Conservation (phyloP, 2,797 vertebrate genomes). For the Glossophaga mutica region DNA sequence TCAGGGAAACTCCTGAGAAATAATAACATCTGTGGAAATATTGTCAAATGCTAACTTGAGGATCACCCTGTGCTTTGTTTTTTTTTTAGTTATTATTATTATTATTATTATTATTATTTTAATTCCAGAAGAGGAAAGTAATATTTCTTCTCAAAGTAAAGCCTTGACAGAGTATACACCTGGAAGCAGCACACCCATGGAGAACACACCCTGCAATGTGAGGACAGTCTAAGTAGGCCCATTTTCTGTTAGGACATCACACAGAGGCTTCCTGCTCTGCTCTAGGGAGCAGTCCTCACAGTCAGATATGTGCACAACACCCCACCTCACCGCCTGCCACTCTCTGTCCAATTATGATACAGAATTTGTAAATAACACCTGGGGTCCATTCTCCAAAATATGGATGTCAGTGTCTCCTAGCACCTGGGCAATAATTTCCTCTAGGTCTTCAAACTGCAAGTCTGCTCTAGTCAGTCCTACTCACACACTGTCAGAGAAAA, state of each 20-base stretch:
- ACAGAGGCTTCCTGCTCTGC: background rate
- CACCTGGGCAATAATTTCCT: background rate
- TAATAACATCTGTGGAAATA: background rate
- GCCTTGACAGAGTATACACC: background rate
- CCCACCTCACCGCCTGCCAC: background rate
- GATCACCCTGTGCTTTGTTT: constrained; percentile 37
- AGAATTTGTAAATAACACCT: background rate
- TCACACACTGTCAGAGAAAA: background rate
- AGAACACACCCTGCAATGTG: background rate
- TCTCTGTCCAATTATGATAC: background rate
- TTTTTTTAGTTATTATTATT: background rate
- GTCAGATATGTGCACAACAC: accelerated
- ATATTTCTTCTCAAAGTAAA: constrained; percentile 52
- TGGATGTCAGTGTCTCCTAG: background rate
- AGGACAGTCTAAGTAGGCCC: background rate
- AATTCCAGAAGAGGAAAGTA: background rate
- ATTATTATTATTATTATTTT: background rate
- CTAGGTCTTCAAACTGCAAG: background rate
- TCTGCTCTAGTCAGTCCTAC: background rate
- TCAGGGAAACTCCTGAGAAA: constrained; percentile 27
- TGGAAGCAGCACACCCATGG: background rate
- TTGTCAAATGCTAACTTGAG: constrained; percentile 44
- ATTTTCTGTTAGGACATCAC: background rate
- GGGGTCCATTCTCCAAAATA: background rate
- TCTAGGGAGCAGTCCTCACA: background rate